Evolutionary conservation across 2,888 invertebrate species (phyloP), one percentile per base, ranked within the genome.

Genomic region (Polia nebulosa): DNA sequence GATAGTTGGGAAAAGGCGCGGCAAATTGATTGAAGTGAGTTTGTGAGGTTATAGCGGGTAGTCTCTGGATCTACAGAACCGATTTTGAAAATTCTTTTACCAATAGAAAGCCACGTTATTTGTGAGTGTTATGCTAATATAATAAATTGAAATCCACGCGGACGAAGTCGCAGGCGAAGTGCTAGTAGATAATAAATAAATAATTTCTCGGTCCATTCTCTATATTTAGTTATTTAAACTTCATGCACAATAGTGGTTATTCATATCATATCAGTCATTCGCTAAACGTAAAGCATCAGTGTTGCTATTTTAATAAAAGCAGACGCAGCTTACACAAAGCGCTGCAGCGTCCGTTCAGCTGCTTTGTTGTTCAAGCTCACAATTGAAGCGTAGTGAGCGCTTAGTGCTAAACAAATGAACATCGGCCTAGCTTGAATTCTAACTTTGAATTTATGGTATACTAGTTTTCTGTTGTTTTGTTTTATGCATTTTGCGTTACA

Each of bases 331-430:
- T 17, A 20, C 13, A 39, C 22, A 44, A 36, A 60, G 51, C 20
- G 59, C 7, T 59, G 25, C 7, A 60, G 52, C 51, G 25, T 62
- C 32, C 44, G 27, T 17, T 39, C 36, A 72, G 44, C 63, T 3
- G 73, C 27, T 73, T 73, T 62, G 62, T 73, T 73, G 47, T 44
- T 65, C 34, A 55, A 27, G 5, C n/a, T 41, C 25, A 20, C 41
- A 41, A 55, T 63, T 63, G 74, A 53, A 70, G 22, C 44, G 59
- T 34, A 27, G 36, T 17, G 25, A 44, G 22, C 45, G 63, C 34
- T 70, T 64, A 73, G 13, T 11, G 20, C 39, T 41, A 73, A 62
- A 63, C 45, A 70, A 55, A 20, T 73, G 22, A 64, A 49, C 74
- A 64, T 41, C 27, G 41, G 39, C 27, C 29, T 45, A 25, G 32